Evolutionary conservation across 2,888 invertebrate species (phyloP), one percentile per base, ranked within the genome.

Genomic region (Nezara viridula): DNA sequence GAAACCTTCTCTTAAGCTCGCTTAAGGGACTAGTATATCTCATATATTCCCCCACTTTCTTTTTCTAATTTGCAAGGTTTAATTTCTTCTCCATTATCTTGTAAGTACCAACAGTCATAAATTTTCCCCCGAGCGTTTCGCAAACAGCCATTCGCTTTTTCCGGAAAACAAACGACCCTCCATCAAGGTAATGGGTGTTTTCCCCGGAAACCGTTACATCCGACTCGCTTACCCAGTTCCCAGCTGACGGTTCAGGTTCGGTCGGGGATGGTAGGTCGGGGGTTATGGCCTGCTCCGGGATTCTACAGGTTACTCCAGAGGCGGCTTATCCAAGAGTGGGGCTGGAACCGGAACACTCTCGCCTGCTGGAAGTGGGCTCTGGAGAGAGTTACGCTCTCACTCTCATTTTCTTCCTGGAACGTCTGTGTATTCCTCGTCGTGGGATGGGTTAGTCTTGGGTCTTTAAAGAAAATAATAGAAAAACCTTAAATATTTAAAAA

Each of bases 281-380:
- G 77, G 44, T n/a, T 77, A 77, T 77, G 24, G 44, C 2, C 7
- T n/a, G 40, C 5, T 12, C 9, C 44, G 44, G 24, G 81, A 40
- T 40, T 4, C 66, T 37, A 32, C 32, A 73, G 66, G 66, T 73
- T 73, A 73, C 66, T 73, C 19, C 19, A 40, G 81, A 47, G 44
- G 81, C 81, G 5, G 40, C 77, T 10, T 1, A 21, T 24, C 21
- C 44, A 44, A 24, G 81, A 81, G 44, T 44, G 81, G 81, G 81
- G 81, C 81, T 81, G n/a, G 44, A 81, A 81, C 81, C 81, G 81
- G 81, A 81, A 81, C 81, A 81, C 81, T 81, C 81, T 81, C 44
- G n/a, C 81, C 9, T 37, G 37, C 37, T 73, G 66, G 66, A 73
- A 73, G 66, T 73, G 66, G 66, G 66, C 40, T 40, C 14, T 81